These are phyloP conservation scores for Pseudopodoces humilis DNA, from an alignment of 2,113 vertebrate genomes.

Conservation along the genomic window DNA sequence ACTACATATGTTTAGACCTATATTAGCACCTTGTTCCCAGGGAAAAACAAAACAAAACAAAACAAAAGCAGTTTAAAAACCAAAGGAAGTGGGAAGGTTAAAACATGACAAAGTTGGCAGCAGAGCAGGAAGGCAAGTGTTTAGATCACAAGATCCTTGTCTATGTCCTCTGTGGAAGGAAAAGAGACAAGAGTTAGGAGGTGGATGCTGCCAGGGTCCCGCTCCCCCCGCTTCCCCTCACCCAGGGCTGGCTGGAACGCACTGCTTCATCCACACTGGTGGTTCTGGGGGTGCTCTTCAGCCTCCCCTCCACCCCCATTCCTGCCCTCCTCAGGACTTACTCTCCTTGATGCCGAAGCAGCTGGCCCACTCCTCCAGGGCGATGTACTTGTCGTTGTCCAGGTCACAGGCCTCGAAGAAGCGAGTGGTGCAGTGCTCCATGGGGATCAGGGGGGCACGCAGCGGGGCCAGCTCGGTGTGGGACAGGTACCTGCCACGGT, in stretches of 20 bases:
- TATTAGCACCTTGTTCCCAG: slow-evolving; percentile 89
- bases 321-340: slow-evolving; percentile 74
- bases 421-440: slow-evolving; percentile 99
- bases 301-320: background rate
- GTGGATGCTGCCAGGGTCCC: background rate
- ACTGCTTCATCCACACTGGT: background rate
- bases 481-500: slow-evolving; percentile 86
- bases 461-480: slow-evolving; percentile 96
- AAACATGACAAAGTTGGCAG: slow-evolving; percentile 58
- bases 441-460: slow-evolving; percentile 96
- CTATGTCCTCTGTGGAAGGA: slow-evolving; percentile 91
- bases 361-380: slow-evolving; percentile 94
- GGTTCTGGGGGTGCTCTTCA: background rate
- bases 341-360: slow-evolving; percentile 97
- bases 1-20: slow-evolving; percentile 82
- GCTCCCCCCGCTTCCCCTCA: background rate
- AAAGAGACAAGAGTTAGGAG: slow-evolving; percentile 46
- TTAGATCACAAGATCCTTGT: slow-evolving; percentile 95
- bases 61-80: slow-evolving; percentile 72
- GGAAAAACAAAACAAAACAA: slow-evolving; percentile 64
- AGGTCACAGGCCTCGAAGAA: slow-evolving; percentile 94
- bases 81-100: slow-evolving; percentile 63
- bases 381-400: slow-evolving; percentile 95
- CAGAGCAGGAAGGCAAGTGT: slow-evolving; percentile 24
- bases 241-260: background rate